Evolutionary conservation across 2,113 vertebrate species (phyloP), one percentile per base, ranked within the genome.

Genomic region (Pardalotus punctatus): DNA sequence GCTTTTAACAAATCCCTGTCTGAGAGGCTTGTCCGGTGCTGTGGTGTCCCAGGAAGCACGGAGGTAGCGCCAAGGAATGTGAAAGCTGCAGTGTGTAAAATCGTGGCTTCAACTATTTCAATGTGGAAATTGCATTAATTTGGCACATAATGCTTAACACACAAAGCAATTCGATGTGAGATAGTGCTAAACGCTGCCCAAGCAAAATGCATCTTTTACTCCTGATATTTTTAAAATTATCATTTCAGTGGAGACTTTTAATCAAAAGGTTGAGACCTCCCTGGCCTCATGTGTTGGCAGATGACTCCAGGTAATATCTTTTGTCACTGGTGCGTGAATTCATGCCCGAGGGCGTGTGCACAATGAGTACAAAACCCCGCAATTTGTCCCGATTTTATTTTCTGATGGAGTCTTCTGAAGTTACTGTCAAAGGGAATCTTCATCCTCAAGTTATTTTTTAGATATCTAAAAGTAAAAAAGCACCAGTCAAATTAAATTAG

Each of bases 401-500:
- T 62, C 42, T 66, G 38, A 14, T 92, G 60, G 45, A 71, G 77
- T 69, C 84, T 89, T 76, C 70, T 81, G 92, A 74, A 48, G 22
- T 81, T 83, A 48, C 35, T 93, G 93, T 71, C 79, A 47, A 78
- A 92, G 51, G 71, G 57, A 95, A 57, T 94, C 78, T 96, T 96
- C 82, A 65, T 90, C 66, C 93, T 66, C 27, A 85, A 89, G 56
- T 78, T 72, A 43, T 56, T 90, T 69, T 93, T 15, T 58, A 67
- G 80, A 18, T 77, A 87, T 58, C 81, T 90, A 64, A 85, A 80
- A 92, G 61, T 67, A 70, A 90, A 96, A 97, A 97, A 69, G 31
- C 61, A 24, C 83, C 92, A 71, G 67, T 91, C 86, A 97, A 97
- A 97, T 98, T 96, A 97, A 97, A 97, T 97, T 97, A 98, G 64